Percentiles rank a stretch among this genome's conserved stretches.
These are phyloP conservation scores for Molothrus ater DNA, from an alignment of 2,797 vertebrate species.

Conservation along the genomic window DNA sequence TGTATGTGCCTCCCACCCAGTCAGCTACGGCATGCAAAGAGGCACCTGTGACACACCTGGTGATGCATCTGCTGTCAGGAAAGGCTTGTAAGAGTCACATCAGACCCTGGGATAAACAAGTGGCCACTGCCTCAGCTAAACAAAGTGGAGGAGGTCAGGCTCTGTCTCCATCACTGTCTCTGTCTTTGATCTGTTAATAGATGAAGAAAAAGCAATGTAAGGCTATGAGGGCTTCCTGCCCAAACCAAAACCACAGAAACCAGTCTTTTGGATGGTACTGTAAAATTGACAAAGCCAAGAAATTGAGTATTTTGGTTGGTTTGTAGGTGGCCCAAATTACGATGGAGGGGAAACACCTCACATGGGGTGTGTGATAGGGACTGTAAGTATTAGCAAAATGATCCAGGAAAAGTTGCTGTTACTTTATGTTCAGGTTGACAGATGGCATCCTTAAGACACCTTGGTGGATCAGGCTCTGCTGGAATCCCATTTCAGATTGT, in stretches of 20 bases:
- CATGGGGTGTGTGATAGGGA: background rate
- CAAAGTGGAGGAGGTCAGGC: background rate
- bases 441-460: background rate
- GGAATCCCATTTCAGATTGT: background rate
- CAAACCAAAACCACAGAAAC: background rate
- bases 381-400: background rate
- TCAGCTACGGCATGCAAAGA: background rate
- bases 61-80: background rate
- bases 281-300: background rate
- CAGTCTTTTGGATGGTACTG: background rate
- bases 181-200: background rate
- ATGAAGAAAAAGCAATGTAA: background rate
- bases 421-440: background rate
- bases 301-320: background rate
- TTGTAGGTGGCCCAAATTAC: background rate
- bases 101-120: background rate
- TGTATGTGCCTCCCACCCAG: background rate
- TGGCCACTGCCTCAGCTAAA: background rate
- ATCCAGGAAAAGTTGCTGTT: background rate
- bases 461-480: background rate
- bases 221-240: background rate
- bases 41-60: background rate
- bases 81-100: background rate
- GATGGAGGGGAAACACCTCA: background rate
- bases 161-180: background rate